Percentiles rank a stretch among this genome's conserved stretches.
Conservation (phyloP, 2,797 vertebrate genomes). For the Danio jaintianensis region DNA sequence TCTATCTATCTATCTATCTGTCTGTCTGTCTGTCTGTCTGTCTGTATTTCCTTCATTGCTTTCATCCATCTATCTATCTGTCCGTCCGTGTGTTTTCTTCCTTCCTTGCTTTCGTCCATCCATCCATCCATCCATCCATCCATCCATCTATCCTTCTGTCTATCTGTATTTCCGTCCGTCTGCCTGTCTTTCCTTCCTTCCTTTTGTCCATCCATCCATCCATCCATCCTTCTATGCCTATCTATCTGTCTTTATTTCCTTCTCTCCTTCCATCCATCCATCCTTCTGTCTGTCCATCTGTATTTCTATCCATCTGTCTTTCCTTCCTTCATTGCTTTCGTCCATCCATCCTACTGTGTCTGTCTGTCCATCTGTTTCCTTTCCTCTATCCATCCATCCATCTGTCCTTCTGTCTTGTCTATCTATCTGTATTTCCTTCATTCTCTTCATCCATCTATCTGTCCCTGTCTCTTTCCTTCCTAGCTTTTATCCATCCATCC, state of each 20-base stretch:
- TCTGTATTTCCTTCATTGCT: too few relatives aligned
- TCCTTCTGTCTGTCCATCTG: rapidly evolving
- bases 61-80: rapidly evolving
- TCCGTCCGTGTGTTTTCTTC: too few relatives aligned
- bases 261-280: background rate
- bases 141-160: background rate
- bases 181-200: too few relatives aligned
- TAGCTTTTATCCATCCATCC: too few relatives aligned
- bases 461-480: too few relatives aligned
- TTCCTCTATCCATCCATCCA: too few relatives aligned
- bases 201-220: background rate
- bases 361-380: too few relatives aligned
- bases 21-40: rapidly evolving
- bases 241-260: rapidly evolving
- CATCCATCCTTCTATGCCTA: background rate
- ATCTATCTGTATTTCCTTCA: too few relatives aligned
- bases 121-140: background rate
- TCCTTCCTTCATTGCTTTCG: too few relatives aligned
- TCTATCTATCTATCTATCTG: background rate
- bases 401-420: too few relatives aligned
- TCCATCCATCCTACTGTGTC: too few relatives aligned
- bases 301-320: rapidly evolving
- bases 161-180: background rate
- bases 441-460: too few relatives aligned
- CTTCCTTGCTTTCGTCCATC: background rate